phyloP scores from a whole-genome alignment of 2,113 vertebrate species.

The Petrocephalus microphthalmus region DNA sequence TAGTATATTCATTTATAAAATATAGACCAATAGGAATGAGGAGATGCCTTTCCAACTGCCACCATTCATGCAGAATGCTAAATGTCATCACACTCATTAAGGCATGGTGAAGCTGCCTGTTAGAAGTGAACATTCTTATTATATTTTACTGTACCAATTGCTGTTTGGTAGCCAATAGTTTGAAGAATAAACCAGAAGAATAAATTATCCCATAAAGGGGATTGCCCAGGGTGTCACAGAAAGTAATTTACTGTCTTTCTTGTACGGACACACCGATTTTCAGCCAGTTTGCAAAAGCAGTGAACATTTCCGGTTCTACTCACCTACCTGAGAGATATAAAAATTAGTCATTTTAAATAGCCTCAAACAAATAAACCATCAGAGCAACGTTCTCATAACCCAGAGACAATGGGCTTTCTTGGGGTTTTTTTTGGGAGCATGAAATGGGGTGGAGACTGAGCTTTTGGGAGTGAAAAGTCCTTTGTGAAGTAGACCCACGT shows the following conservation, averaged over 20 bases:
- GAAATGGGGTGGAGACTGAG: background rate
- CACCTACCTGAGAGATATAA: background rate
- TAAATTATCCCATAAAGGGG: conserved; percentile 34
- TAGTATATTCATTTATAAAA: background rate
- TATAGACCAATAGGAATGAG: background rate
- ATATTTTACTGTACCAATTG: background rate
- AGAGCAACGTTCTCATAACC: background rate
- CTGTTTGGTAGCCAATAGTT: background rate
- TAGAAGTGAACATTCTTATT: background rate
- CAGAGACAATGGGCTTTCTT: background rate
- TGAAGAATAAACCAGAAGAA: conserved; percentile 26
- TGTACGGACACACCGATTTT: background rate
- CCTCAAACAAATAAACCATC: background rate
- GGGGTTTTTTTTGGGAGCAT: background rate
- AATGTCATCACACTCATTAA: conserved; percentile 31
- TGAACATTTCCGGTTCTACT: background rate
- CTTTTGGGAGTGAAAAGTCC: background rate
- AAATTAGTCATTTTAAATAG: background rate
- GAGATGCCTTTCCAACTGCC: background rate
- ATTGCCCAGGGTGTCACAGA: conserved; percentile 29
- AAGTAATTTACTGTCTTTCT: conserved; percentile 25
- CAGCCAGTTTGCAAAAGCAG: background rate
- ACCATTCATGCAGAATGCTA: conserved; percentile 51
- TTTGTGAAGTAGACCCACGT: background rate
- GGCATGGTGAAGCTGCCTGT: background rate